Conservation (phyloP, 2,113 vertebrate genomes). For the Channa maculata region DNA sequence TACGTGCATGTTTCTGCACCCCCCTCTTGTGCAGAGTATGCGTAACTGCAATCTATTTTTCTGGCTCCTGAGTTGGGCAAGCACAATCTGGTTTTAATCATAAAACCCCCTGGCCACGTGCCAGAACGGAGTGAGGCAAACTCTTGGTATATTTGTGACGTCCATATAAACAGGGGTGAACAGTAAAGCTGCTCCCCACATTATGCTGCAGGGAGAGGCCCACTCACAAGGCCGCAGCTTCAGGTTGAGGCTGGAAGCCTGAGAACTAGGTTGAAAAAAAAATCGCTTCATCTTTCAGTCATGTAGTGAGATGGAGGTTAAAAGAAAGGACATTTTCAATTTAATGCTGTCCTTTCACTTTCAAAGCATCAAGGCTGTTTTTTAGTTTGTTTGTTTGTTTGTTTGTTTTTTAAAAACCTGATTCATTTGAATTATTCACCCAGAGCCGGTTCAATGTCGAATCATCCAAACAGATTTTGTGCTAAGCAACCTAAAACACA, state of each 20-base stretch:
- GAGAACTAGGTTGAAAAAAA: not conserved
- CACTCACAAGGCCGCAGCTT: slow-evolving; percentile 11
- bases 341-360: slow-evolving; percentile 20
- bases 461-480: slow-evolving; percentile 40
- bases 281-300: not conserved
- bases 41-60: slow-evolving; percentile 79
- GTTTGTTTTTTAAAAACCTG: slow-evolving; percentile 44
- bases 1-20: slow-evolving; percentile 48
- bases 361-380: not conserved
- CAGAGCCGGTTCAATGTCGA: slow-evolving; percentile 39
- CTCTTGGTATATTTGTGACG: slow-evolving; percentile 73
- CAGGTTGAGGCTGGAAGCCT: slow-evolving; percentile 26
- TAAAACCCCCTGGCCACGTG: slow-evolving; percentile 73
- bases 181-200: slow-evolving; percentile 11
- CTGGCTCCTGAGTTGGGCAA: slow-evolving; percentile 63
- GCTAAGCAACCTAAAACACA: not conserved
- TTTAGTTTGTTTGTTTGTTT: too few relatives aligned
- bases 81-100: slow-evolving; percentile 85
- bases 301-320: slow-evolving; percentile 4
- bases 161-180: slow-evolving; percentile 68
- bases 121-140: slow-evolving; percentile 71
- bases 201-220: slow-evolving; percentile 29
- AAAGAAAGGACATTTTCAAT: too few relatives aligned
- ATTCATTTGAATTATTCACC: slow-evolving; percentile 62
- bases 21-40: slow-evolving; percentile 83